These are phyloP conservation scores for Lepidocyrtinus sp. DNA, from an alignment of 2,888 invertebrate species.

Conservation along the genomic window DNA sequence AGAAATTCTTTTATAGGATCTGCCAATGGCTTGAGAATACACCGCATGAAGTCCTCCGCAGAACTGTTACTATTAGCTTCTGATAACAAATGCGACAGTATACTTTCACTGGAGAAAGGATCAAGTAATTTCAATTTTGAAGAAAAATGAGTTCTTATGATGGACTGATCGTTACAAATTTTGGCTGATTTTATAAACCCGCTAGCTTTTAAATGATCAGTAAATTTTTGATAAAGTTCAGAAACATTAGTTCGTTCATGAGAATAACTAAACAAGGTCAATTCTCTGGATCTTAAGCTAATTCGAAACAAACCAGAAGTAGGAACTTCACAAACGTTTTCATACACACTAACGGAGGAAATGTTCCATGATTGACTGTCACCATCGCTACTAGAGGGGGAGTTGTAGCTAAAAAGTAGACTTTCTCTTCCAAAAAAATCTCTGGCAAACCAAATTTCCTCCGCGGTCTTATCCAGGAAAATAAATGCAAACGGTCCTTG, in stretches of 20 bases:
- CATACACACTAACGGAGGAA: slow-evolving; percentile 70
- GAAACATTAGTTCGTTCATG: slow-evolving; percentile 23
- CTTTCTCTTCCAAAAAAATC: slow-evolving; percentile 91
- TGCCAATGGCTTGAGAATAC: slow-evolving; percentile 1
- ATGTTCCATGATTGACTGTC: slow-evolving; percentile 65
- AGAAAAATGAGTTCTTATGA: slow-evolving; percentile 41
- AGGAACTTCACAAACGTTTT: slow-evolving; percentile 71
- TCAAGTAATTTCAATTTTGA: slow-evolving; percentile 33
- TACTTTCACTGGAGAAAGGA: neutral
- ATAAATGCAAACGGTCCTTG: slow-evolving; percentile 90
- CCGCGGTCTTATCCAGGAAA: slow-evolving; percentile 78
- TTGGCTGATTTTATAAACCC: neutral
- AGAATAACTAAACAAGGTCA: slow-evolving; percentile 37
- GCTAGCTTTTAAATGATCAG: neutral
- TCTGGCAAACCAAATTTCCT: slow-evolving; percentile 84
- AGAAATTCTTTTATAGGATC: slow-evolving; percentile 69
- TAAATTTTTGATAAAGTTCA: slow-evolving; percentile 15
- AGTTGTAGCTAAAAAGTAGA: slow-evolving; percentile 76
- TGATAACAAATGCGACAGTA: neutral
- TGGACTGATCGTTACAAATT: slow-evolving; percentile 16
- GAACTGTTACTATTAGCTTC: neutral
- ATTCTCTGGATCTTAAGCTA: slow-evolving; percentile 61
- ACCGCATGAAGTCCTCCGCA: slow-evolving; percentile 27
- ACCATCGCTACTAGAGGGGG: too few relatives aligned
- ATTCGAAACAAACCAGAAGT: slow-evolving; percentile 73